These are phyloP conservation scores for Plutella xylostella DNA, from an alignment of 2,888 invertebrate species.

Conservation along the genomic window DNA sequence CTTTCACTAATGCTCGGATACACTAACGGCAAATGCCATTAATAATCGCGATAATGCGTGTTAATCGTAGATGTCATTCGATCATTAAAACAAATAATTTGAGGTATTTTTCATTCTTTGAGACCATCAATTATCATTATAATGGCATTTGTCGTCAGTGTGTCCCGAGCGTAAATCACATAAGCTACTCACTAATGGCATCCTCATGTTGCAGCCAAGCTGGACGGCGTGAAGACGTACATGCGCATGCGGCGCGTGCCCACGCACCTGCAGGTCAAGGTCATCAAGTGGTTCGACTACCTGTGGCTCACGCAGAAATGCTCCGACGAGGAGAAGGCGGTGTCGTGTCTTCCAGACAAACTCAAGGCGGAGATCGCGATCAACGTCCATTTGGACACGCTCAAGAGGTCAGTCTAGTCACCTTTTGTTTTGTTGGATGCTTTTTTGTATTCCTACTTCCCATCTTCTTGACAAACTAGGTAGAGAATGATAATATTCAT, in stretches of 20 bases:
- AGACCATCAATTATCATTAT: not conserved
- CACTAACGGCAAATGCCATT: no score
- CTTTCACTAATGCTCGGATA: no score
- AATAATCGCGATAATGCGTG: no score
- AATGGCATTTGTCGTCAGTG: not conserved
- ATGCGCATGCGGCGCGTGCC: conserved; percentile 98
- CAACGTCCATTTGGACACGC: conserved; percentile 97
- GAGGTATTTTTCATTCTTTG: not conserved
- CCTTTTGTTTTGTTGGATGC: no score
- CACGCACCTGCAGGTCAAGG: conserved; percentile 94
- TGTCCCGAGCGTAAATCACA: no score
- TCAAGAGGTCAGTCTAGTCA: conserved; percentile 76
- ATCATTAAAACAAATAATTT: no score
- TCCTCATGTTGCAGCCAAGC: conserved; percentile 85
- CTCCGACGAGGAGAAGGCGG: conserved; percentile 96
- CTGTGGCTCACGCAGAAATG: conserved; percentile 99
- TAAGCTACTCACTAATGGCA: no score
- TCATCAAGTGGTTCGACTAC: conserved; percentile 99
- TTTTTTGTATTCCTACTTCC: no score
- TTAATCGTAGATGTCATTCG: no score
- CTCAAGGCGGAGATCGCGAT: conserved; percentile 99
- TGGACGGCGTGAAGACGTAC: conserved; percentile 98
- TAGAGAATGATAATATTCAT: no score
- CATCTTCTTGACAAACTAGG: no score
- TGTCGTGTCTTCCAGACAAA: conserved; percentile 96